These are phyloP conservation scores for Latheticus oryzae DNA, from an alignment of 2,888 invertebrate genomes.

Conservation along the genomic window DNA sequence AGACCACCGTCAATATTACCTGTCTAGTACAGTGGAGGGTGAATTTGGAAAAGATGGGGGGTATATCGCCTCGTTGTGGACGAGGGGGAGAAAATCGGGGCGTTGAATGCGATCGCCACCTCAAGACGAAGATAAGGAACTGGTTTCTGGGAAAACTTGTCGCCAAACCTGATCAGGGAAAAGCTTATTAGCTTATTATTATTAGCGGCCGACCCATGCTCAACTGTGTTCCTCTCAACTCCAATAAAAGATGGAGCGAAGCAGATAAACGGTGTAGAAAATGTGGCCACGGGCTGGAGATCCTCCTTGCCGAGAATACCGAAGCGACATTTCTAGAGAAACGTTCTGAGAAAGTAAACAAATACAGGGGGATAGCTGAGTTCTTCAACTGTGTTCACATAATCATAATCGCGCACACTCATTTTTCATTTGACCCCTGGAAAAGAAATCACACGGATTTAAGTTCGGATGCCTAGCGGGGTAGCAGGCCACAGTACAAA, in stretches of 20 bases:
- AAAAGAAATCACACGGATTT: too few relatives aligned
- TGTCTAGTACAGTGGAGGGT: background rate
- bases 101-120: too few relatives aligned
- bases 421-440: too few relatives aligned
- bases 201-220: background rate
- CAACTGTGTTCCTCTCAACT: constrained; percentile 1
- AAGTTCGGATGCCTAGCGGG: too few relatives aligned
- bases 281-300: background rate
- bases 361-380: too few relatives aligned
- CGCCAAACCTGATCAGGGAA: constrained; percentile 1
- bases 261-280: constrained; percentile 1
- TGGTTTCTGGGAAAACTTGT: background rate
- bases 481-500: too few relatives aligned
- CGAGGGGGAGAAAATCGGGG: background rate
- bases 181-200: background rate
- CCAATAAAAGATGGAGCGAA: background rate
- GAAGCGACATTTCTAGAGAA: too few relatives aligned
- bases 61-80: background rate
- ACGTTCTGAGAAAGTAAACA: too few relatives aligned
- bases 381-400: too few relatives aligned
- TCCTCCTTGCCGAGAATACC: too few relatives aligned
- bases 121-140: background rate
- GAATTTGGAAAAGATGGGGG: background rate
- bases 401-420: too few relatives aligned
- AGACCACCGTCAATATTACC: background rate